Percentiles rank a stretch among this genome's conserved stretches.
Evolutionary conservation across 2,797 vertebrate species (phyloP).

Genomic region (Petrocephalus schoutedeni): DNA sequence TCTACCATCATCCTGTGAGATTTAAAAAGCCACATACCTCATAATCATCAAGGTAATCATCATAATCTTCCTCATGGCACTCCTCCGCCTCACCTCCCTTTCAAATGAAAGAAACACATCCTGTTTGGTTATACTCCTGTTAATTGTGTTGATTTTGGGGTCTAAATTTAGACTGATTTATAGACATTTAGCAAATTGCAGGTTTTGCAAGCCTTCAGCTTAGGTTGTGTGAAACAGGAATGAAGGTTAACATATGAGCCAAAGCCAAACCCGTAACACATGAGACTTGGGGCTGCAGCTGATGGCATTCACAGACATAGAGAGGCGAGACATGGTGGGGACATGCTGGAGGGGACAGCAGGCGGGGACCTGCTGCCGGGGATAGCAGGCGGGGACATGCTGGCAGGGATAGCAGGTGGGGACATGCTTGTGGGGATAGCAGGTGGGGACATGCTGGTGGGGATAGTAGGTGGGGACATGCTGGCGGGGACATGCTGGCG

Average conservation of each 20-base stretch:
- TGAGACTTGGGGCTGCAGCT: background rate
- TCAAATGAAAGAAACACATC: conserved; percentile 24
- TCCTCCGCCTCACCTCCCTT: conserved; percentile 38
- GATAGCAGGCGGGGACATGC: background rate
- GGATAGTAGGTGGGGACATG: background rate
- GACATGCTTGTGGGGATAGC: background rate
- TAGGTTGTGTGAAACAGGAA: background rate
- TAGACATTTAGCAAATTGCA: background rate
- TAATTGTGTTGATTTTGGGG: background rate
- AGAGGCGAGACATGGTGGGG: background rate
- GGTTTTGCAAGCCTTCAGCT: background rate
- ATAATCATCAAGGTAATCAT: conserved; percentile 55
- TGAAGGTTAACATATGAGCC: background rate
- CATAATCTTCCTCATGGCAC: conserved; percentile 46
- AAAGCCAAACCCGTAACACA: background rate
- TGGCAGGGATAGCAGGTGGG: background rate
- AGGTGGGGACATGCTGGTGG: background rate
- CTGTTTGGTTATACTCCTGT: background rate
- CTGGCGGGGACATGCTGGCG: background rate
- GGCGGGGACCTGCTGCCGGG: background rate
- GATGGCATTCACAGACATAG: background rate
- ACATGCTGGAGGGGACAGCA: background rate
- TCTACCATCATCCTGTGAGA: background rate
- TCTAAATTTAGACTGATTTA: background rate
- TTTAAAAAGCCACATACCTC: conserved; percentile 51